phyloP scores from a whole-genome alignment of 92 coral and sea anemone species.

The Siderastrea siderea region DNA sequence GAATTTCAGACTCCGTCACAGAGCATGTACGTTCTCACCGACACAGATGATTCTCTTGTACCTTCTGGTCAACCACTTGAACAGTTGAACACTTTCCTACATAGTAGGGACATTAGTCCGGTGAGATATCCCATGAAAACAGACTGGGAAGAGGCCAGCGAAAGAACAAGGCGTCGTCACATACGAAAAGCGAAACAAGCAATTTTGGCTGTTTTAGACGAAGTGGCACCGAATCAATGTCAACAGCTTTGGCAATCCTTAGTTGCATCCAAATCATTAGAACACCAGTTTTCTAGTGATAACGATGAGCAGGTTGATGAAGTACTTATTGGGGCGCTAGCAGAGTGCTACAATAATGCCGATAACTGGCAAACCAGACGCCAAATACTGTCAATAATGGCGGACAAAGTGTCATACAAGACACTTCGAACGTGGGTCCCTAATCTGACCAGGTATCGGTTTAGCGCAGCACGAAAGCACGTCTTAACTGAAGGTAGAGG shows the following conservation, averaged over 20 bases:
- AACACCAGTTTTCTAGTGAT: slow-evolving; percentile 13
- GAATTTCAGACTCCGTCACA: slow-evolving; percentile 14
- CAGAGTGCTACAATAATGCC: slow-evolving; percentile 68
- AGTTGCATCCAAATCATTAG: slow-evolving; percentile 49
- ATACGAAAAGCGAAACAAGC: slow-evolving; percentile 72
- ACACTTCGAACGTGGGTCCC: slow-evolving; percentile 49
- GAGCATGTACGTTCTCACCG: slow-evolving; percentile 23
- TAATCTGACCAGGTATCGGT: slow-evolving; percentile 50
- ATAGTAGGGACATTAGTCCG: slow-evolving; percentile 71
- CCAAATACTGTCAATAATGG: slow-evolving; percentile 55
- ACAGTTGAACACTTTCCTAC: slow-evolving; percentile 59
- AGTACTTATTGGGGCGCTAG: slow-evolving; percentile 57
- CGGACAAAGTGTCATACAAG: slow-evolving; percentile 48
- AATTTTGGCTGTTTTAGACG: slow-evolving; percentile 70
- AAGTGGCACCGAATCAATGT: slow-evolving; percentile 69
- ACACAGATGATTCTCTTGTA: slow-evolving; percentile 18
- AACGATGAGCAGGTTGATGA: slow-evolving; percentile 37
- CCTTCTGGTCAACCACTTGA: slow-evolving; percentile 53
- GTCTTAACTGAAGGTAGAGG: slow-evolving; percentile 62
- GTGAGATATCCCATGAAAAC: slow-evolving; percentile 62
- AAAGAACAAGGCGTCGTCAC: slow-evolving; percentile 65
- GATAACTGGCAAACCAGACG: slow-evolving; percentile 49
- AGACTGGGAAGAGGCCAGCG: slow-evolving; percentile 72
- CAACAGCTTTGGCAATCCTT: slow-evolving; percentile 63
- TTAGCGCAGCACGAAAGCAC: slow-evolving; percentile 58